These are phyloP conservation scores for Theristicus caerulescens DNA, from an alignment of 2,113 vertebrate species.

Conservation along the genomic window DNA sequence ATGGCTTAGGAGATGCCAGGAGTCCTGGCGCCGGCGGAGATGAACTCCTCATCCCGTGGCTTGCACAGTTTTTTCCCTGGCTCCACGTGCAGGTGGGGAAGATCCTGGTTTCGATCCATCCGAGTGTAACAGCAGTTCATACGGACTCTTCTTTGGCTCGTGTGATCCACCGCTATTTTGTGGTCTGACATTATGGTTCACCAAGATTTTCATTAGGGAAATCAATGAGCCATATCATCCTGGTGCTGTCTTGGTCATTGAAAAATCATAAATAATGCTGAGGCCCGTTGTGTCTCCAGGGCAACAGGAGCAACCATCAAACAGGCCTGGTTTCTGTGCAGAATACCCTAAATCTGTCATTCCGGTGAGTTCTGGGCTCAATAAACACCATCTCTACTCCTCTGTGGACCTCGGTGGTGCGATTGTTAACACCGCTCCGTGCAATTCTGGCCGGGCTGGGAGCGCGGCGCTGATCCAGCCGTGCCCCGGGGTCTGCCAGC, in stretches of 20 bases:
- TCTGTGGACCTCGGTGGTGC: fast-evolving
- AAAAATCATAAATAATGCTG: neutral
- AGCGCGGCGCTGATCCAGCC: neutral
- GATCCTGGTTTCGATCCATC: neutral
- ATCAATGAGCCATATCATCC: neutral
- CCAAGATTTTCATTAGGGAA: conserved; percentile 22
- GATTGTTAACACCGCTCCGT: fast-evolving
- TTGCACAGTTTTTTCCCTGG: neutral
- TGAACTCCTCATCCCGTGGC: fast-evolving
- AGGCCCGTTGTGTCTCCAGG: neutral
- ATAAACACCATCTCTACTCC: neutral
- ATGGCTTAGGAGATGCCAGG: neutral
- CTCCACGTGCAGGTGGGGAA: neutral
- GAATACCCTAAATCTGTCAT: neutral
- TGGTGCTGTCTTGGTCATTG: neutral
- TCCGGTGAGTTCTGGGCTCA: neutral
- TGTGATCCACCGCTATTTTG: neutral
- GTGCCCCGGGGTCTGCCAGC: fast-evolving
- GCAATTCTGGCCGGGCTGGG: neutral
- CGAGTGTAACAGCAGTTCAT: fast-evolving
- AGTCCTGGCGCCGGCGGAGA: neutral
- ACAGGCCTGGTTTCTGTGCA: neutral
- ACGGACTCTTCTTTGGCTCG: neutral
- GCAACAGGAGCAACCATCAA: neutral
- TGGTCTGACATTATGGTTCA: neutral